A percentile compares a stretch with the other conserved stretches of the same genome.
Conservation (phyloP, 1,140 invertebrate species). For the Diachasma alloeum region DNA sequence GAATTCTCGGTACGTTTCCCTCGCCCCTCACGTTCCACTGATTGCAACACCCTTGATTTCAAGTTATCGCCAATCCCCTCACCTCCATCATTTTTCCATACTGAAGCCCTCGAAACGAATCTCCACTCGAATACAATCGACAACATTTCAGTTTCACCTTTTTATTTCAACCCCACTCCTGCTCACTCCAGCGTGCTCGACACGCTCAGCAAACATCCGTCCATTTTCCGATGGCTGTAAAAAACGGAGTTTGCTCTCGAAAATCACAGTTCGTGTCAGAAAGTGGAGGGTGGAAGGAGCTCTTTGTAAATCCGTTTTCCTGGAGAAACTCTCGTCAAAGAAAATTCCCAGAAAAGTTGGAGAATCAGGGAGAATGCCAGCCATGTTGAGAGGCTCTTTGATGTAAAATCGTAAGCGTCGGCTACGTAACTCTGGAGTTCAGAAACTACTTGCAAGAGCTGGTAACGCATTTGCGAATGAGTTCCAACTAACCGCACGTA, state of each 20-base stretch:
- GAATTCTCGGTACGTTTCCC: background rate
- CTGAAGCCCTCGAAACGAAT: too few species aligned
- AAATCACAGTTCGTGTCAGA: background rate
- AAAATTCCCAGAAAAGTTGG: background rate
- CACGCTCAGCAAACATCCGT: constrained; percentile 8
- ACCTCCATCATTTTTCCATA: background rate
- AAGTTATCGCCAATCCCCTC: background rate
- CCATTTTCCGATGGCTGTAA: background rate
- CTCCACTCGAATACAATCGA: too few species aligned
- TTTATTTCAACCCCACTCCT: background rate
- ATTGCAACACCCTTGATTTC: background rate
- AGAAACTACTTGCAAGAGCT: background rate
- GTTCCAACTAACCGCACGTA: background rate
- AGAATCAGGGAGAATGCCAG: background rate
- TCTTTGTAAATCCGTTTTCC: background rate
- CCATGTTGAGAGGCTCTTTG: background rate
- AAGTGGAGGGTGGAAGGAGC: background rate
- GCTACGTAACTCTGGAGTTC: background rate
- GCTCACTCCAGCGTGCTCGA: background rate
- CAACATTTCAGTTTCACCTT: background rate
- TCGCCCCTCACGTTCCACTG: background rate
- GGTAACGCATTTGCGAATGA: background rate
- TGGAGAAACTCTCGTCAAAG: background rate
- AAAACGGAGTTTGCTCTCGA: background rate
- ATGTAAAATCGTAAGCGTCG: background rate